Percentiles rank a stretch among this genome's conserved stretches.
These are phyloP conservation scores for Drosophila picticornis DNA, from an alignment of 2,888 invertebrate genomes.

Conservation along the genomic window DNA sequence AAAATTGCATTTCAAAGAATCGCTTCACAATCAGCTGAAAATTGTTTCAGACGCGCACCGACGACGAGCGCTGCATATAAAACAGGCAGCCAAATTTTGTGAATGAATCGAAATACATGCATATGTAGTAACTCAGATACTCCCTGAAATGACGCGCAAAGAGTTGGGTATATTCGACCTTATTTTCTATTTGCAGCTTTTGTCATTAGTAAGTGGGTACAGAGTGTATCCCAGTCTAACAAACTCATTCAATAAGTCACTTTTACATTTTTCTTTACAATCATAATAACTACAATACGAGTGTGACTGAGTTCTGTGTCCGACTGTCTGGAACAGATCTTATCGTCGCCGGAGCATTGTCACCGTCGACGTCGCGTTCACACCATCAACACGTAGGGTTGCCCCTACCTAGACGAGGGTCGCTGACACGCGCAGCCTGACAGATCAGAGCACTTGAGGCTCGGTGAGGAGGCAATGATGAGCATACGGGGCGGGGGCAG, in stretches of 20 bases:
- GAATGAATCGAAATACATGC: slow-evolving; percentile 37
- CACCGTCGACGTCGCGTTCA: slow-evolving; percentile 51
- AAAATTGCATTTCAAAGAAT: slow-evolving; percentile 36
- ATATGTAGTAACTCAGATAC: not conserved
- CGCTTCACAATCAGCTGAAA: slow-evolving; percentile 3
- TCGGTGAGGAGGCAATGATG: not conserved
- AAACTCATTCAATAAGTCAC: not conserved
- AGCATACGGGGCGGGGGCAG: not conserved
- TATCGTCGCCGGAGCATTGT: slow-evolving; percentile 46
- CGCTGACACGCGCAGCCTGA: slow-evolving; percentile 61
- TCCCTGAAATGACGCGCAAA: not conserved
- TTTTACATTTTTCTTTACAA: slow-evolving; percentile 8
- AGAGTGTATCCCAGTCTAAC: not conserved
- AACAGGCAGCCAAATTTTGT: slow-evolving; percentile 26
- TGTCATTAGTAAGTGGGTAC: not conserved
- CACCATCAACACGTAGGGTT: slow-evolving; percentile 55
- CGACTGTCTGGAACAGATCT: slow-evolving; percentile 42
- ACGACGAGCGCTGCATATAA: slow-evolving; percentile 14
- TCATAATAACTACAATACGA: slow-evolving; percentile 14
- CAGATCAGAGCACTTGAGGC: not conserved
- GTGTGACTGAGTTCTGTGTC: not conserved
- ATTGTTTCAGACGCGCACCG: slow-evolving; percentile 7
- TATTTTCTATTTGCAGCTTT: not conserved
- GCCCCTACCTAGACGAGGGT: slow-evolving; percentile 53
- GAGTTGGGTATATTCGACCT: not conserved